These are phyloP conservation scores for Apogon hyalosoma DNA, from an alignment of 2,797 vertebrate genomes.

Conservation along the genomic window DNA sequence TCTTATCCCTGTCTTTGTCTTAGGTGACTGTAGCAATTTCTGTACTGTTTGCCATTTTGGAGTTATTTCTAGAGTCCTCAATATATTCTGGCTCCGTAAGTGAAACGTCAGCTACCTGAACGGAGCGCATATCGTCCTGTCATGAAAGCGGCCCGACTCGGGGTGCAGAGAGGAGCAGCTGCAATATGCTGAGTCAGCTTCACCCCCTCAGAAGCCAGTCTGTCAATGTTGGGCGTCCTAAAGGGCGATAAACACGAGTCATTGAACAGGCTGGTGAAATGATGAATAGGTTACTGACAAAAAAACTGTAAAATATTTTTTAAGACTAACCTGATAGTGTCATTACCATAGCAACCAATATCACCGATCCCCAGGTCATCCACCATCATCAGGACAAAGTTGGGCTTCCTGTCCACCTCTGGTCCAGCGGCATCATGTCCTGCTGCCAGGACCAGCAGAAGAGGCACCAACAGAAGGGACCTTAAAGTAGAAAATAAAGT, in stretches of 20 bases:
- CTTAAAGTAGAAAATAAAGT: constrained; percentile 35
- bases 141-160: constrained; percentile 92
- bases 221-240: constrained; percentile 94
- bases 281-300: background rate
- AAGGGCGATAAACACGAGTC: background rate
- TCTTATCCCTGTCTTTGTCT: no score
- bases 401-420: constrained; percentile 77
- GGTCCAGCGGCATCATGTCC: constrained; percentile 42
- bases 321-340: constrained; percentile 88
- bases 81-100: background rate
- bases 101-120: constrained; percentile 81
- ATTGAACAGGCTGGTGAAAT: background rate
- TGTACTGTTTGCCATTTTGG: no score
- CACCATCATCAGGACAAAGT: constrained; percentile 89
- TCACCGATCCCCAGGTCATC: constrained; percentile 93
- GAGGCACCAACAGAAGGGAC: constrained; percentile 19
- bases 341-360: constrained; percentile 91
- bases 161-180: constrained; percentile 91
- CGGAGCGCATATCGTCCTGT: constrained; percentile 92
- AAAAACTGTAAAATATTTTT: background rate
- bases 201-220: constrained; percentile 89
- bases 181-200: constrained; percentile 91
- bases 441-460: constrained; percentile 57
- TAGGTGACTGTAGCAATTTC: no score
- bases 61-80: no score